These are phyloP conservation scores for Fopius arisanus DNA, from an alignment of 1,140 invertebrate species.

Conservation along the genomic window DNA sequence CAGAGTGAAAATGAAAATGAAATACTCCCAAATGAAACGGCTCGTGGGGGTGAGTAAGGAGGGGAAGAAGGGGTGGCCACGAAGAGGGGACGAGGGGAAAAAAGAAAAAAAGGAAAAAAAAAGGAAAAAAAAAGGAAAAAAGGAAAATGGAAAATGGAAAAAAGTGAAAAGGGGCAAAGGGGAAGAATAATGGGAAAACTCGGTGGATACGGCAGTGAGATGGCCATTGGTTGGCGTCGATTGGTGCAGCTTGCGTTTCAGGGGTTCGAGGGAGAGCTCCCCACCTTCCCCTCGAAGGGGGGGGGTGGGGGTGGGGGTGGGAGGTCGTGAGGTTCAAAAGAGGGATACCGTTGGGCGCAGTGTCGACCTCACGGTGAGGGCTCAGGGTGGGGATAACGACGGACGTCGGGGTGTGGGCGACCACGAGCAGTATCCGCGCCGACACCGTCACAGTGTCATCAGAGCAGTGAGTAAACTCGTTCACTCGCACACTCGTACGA, in stretches of 20 bases:
- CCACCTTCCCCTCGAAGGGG: background rate
- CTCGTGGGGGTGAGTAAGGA: no score
- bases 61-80: no score
- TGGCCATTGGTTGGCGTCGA: constrained; percentile 13
- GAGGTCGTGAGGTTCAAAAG: background rate
- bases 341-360: background rate
- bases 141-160: no score
- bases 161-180: background rate
- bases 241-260: constrained; percentile 26
- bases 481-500: no score
- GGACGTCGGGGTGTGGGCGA: constrained; percentile 24
- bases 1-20: no score
- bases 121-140: no score
- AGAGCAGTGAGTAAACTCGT: no score
- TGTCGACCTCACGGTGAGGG: background rate
- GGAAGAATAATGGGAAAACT: constrained; percentile 21
- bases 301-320: background rate
- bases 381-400: background rate
- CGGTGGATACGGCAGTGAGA: constrained; percentile 7
- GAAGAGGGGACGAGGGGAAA: no score
- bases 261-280: background rate
- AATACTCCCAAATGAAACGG: no score
- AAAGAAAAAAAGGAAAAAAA: no score
- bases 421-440: constrained; percentile 37
- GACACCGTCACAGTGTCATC: constrained; percentile 35